A percentile compares a stretch with the other conserved stretches of the same genome.
Conservation (phyloP, 1,140 invertebrate genomes). For the Cyrtorhinus lividipennis region DNA sequence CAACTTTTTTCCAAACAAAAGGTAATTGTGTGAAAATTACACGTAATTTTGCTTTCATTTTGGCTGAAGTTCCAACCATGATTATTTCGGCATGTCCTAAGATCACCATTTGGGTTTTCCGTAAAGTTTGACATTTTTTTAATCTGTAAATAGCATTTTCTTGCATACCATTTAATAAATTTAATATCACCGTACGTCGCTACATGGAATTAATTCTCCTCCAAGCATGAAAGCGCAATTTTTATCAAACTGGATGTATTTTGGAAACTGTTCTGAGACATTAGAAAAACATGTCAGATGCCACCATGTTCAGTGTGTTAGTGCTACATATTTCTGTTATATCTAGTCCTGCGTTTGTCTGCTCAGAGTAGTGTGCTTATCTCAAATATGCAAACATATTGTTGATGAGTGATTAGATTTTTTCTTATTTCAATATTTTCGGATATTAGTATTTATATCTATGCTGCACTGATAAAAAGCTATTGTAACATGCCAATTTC, state of each 20-base stretch:
- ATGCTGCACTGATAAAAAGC: conserved; percentile 1
- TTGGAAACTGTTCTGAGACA: not conserved
- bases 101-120: not conserved
- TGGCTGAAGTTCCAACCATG: not conserved
- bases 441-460: not conserved
- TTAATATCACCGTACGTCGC: not conserved
- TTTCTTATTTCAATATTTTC: not conserved
- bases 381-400: not conserved
- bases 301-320: conserved; percentile 6
- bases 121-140: not conserved
- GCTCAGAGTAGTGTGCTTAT: not conserved
- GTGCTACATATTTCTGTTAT: not conserved
- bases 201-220: not conserved
- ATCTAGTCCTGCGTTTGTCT: not conserved
- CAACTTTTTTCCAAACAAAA: not conserved
- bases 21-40: not conserved
- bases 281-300: conserved; percentile 5
- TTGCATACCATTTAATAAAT: not conserved
- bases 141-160: not conserved
- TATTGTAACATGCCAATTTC: not conserved
- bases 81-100: not conserved
- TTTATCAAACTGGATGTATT: not conserved
- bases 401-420: not conserved
- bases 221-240: not conserved
- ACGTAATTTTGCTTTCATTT: not conserved